A percentile compares a stretch with the other conserved stretches of the same genome.
Evolutionary conservation across 2,797 vertebrate species (phyloP).

Genomic region (Fistularia commersonii): DNA sequence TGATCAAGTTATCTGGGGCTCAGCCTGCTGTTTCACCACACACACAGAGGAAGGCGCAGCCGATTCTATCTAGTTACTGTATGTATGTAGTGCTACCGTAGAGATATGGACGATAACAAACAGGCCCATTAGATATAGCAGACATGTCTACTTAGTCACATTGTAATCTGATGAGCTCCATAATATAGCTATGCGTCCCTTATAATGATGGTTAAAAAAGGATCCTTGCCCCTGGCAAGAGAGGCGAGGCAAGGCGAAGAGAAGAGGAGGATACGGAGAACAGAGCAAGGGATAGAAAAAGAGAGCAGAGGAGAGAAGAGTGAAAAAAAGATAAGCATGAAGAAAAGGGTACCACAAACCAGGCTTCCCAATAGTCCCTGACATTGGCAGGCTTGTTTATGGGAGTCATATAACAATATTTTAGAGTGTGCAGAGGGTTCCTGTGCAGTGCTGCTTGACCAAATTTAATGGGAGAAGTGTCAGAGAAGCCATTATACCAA

Average conservation of each 20-base stretch:
- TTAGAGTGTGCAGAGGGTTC: slow-evolving; percentile 62
- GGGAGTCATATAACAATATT: slow-evolving; percentile 70
- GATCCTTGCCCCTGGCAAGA: slow-evolving; percentile 19
- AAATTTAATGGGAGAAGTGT: slow-evolving; percentile 74
- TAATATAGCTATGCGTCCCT: slow-evolving; percentile 36
- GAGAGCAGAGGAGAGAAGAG: slow-evolving; percentile 4
- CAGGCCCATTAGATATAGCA: slow-evolving; percentile 67
- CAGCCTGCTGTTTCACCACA: slow-evolving; percentile 67
- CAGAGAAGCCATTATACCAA: slow-evolving; percentile 72
- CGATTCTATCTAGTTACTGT: slow-evolving; percentile 69
- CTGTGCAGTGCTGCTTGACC: slow-evolving; percentile 59
- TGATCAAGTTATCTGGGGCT: slow-evolving; percentile 71
- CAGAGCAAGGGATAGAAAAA: no score
- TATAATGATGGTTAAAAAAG: slow-evolving; percentile 40
- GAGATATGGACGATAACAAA: slow-evolving; percentile 57
- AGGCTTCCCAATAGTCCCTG: slow-evolving; percentile 53
- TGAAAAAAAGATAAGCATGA: slow-evolving; percentile 13
- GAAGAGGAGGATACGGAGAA: no score
- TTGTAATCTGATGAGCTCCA: slow-evolving; percentile 57
- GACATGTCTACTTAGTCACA: slow-evolving; percentile 70
- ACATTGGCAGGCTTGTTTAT: slow-evolving; percentile 65
- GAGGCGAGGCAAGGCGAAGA: not conserved
- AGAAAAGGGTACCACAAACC: slow-evolving; percentile 26
- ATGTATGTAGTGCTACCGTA: slow-evolving; percentile 51
- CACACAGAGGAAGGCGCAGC: slow-evolving; percentile 67